Conservation (phyloP, 1,140 invertebrate species). For the Mizuhopecten yessoensis region DNA sequence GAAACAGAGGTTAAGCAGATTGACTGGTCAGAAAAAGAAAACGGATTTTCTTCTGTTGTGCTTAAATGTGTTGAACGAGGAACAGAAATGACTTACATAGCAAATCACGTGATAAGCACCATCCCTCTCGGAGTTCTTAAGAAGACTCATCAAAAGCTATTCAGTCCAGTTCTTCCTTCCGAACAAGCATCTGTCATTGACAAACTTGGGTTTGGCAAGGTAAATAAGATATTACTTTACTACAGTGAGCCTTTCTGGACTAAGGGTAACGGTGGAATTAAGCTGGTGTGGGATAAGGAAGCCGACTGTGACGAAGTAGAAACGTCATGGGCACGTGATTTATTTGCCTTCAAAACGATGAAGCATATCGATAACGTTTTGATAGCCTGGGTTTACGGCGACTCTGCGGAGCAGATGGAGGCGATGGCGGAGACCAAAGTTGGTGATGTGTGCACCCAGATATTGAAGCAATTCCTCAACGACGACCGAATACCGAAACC, state of each 20-base stretch:
- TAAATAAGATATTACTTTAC: conserved; percentile 32
- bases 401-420: conserved; percentile 90
- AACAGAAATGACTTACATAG: background rate
- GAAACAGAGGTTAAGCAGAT: background rate
- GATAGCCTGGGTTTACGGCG: conserved; percentile 89
- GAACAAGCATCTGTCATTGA: background rate
- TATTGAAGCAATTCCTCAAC: conserved; percentile 85
- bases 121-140: conserved; percentile 45
- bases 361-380: conserved; percentile 84
- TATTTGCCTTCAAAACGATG: conserved; percentile 11
- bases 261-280: conserved; percentile 41
- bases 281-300: background rate
- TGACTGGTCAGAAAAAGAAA: conserved; percentile 11
- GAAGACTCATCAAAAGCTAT: conserved; percentile 30
- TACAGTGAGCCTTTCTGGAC: conserved; percentile 47
- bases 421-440: conserved; percentile 88
- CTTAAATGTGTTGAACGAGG: background rate
- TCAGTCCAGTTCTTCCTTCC: background rate
- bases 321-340: background rate
- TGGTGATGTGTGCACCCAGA: conserved; percentile 86
- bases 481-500: conserved; percentile 85
- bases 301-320: background rate
- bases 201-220: conserved; percentile 41
- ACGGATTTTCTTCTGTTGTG: background rate
- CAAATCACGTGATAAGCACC: conserved; percentile 48